A percentile compares a stretch with the other conserved stretches of the same genome.
phyloP scores from a whole-genome alignment of 1,140 invertebrate genomes.

The Anoplophora glabripennis region DNA sequence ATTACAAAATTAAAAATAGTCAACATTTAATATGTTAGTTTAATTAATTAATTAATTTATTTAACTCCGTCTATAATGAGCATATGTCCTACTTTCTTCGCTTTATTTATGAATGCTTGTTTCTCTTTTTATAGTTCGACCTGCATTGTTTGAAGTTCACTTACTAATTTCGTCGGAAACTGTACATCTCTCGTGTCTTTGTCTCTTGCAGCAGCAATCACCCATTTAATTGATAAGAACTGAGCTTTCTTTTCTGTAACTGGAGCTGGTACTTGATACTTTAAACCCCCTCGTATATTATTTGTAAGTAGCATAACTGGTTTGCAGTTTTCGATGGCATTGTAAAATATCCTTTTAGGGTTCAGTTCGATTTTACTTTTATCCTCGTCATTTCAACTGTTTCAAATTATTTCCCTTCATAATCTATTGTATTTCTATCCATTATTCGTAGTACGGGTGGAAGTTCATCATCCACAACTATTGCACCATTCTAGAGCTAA shows the following conservation, averaged over 20 bases:
- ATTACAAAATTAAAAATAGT: too few species aligned
- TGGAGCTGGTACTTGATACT: conserved; percentile 83
- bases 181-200: conserved; percentile 58
- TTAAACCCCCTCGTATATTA: conserved; percentile 77
- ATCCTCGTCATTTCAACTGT: conserved; percentile 59
- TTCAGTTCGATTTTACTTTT: conserved; percentile 67
- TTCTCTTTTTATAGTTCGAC: conserved; percentile 76
- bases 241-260: conserved; percentile 64
- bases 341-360: conserved; percentile 71
- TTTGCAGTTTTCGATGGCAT: conserved; percentile 78
- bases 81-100: conserved; percentile 87
- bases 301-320: conserved; percentile 71
- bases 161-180: conserved; percentile 64
- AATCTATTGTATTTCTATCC: conserved; percentile 58
- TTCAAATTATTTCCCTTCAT: conserved; percentile 78
- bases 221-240: conserved; percentile 83
- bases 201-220: conserved; percentile 70
- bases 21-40: too few species aligned
- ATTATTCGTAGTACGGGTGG: too few species aligned
- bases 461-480: too few species aligned
- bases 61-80: conserved; percentile 83
- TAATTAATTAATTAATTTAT: conserved; percentile 13
- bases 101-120: conserved; percentile 84
- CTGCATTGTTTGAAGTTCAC: conserved; percentile 69
- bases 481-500: too few species aligned